Conservation (phyloP, 2,888 invertebrate species). For the Brachypterus glaber region DNA sequence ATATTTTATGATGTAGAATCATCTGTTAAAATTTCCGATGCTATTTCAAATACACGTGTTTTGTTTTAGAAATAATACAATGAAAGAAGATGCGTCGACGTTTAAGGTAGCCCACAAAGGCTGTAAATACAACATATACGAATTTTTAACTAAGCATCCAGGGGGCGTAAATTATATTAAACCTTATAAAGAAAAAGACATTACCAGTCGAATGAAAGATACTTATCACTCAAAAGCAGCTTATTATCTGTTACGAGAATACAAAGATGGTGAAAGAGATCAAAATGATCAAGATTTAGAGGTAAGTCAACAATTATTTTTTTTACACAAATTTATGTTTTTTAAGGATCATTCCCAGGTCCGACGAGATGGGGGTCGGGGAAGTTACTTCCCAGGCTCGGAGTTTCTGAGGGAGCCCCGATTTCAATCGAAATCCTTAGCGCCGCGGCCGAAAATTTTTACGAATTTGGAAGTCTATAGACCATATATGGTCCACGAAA, state of each 20-base stretch:
- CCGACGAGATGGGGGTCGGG: too few relatives aligned
- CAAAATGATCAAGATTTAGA: constrained; percentile 37
- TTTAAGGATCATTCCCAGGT: constrained; percentile 3
- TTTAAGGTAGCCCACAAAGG: constrained; percentile 40
- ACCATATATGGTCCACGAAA: too few relatives aligned
- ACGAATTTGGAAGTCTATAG: too few relatives aligned
- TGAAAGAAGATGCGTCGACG: too few relatives aligned
- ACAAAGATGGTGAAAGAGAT: constrained; percentile 42
- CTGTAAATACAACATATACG: constrained; percentile 52
- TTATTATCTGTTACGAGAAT: constrained; percentile 55
- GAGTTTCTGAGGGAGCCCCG: too few relatives aligned
- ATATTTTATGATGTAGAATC: too few relatives aligned
- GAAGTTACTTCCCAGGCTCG: too few relatives aligned
- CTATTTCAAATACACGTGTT: too few relatives aligned
- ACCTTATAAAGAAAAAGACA: constrained; percentile 46
- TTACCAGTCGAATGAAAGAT: constrained; percentile 46
- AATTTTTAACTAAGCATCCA: constrained; percentile 62
- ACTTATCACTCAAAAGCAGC: constrained; percentile 55
- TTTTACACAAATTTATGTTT: constrained; percentile 3
- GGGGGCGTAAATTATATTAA: constrained; percentile 59
- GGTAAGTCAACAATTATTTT: constrained; percentile 30
- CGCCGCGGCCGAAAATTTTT: too few relatives aligned
- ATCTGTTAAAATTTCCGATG: too few relatives aligned
- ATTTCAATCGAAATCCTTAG: too few relatives aligned
- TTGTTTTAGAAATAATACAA: too few relatives aligned